phyloP scores from a whole-genome alignment of 2,888 invertebrate genomes.

The Drosophila ezoana region DNA sequence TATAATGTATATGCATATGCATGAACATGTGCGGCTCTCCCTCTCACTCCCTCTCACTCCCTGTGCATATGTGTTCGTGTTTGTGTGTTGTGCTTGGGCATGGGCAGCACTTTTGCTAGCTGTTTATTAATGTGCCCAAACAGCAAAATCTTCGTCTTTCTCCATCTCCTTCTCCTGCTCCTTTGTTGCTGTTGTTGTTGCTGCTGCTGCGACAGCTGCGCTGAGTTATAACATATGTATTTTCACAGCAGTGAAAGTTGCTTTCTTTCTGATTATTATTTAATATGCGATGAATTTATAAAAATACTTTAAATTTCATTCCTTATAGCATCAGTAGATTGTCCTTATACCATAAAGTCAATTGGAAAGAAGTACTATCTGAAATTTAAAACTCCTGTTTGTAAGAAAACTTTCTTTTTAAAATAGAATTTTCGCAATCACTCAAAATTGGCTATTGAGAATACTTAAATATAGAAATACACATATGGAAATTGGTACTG shows the following conservation, averaged over 20 bases:
- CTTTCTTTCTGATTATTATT: slow-evolving; percentile 6
- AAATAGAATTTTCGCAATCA: too few relatives aligned
- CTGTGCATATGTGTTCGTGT: not conserved
- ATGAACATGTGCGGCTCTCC: slow-evolving; percentile 46
- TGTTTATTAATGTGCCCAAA: slow-evolving; percentile 52
- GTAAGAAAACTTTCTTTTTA: too few relatives aligned
- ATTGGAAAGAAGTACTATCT: too few relatives aligned
- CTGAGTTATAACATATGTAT: slow-evolving; percentile 27
- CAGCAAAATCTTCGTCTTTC: slow-evolving; percentile 31
- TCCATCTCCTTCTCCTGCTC: not conserved
- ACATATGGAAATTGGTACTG: too few relatives aligned
- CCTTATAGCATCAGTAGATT: not conserved
- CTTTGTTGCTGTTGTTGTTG: slow-evolving; percentile 1
- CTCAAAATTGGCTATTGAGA: too few relatives aligned
- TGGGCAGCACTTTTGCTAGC: slow-evolving; percentile 50
- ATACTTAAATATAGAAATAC: too few relatives aligned
- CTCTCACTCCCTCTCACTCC: not conserved
- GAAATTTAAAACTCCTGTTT: too few relatives aligned
- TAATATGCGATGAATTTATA: slow-evolving; percentile 5
- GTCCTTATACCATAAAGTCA: too few relatives aligned
- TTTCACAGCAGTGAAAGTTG: slow-evolving; percentile 7
- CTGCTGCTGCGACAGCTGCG: slow-evolving; percentile 40
- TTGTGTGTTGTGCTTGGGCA: slow-evolving; percentile 4
- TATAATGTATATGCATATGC: slow-evolving; percentile 67
- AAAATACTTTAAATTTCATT: not conserved